Conservation (phyloP, 2,888 invertebrate genomes). For the Caenorhabditis sinica region DNA sequence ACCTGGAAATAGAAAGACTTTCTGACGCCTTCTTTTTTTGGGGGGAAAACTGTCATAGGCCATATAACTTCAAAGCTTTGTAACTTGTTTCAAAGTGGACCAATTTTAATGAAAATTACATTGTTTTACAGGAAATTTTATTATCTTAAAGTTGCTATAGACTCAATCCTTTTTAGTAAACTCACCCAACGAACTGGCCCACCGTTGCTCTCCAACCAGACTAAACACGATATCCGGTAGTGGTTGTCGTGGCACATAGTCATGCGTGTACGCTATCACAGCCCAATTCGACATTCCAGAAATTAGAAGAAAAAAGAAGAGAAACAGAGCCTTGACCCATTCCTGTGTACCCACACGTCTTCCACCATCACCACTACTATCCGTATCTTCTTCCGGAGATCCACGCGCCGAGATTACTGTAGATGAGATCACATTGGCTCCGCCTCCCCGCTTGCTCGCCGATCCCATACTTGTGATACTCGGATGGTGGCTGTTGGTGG, state of each 20-base stretch:
- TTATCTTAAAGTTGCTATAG: too few species aligned
- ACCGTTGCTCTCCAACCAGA: constrained; percentile 73
- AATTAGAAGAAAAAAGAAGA: constrained; percentile 75
- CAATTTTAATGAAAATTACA: neutral
- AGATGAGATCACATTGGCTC: neutral
- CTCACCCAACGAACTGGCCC: constrained; percentile 72
- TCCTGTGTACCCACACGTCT: constrained; percentile 46
- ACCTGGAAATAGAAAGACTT: constrained; percentile 13
- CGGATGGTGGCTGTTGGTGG: constrained; percentile 10
- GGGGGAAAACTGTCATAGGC: too few species aligned
- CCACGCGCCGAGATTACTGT: constrained; percentile 40
- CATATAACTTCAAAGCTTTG: neutral
- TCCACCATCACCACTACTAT: neutral
- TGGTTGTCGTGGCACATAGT: constrained; percentile 79
- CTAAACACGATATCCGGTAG: constrained; percentile 77
- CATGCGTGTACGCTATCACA: constrained; percentile 82
- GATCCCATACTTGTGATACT: constrained; percentile 25
- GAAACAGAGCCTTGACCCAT: constrained; percentile 73
- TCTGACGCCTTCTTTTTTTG: neutral
- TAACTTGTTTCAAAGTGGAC: too few species aligned
- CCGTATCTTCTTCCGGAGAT: constrained; percentile 6
- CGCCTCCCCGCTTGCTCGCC: constrained; percentile 8
- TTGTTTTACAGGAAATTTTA: neutral
- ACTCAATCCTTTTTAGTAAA: neutral
- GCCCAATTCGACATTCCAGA: constrained; percentile 82